Evolutionary conservation across 2,113 vertebrate genomes (phyloP).

Genomic region (Salvelinus alpinus): DNA sequence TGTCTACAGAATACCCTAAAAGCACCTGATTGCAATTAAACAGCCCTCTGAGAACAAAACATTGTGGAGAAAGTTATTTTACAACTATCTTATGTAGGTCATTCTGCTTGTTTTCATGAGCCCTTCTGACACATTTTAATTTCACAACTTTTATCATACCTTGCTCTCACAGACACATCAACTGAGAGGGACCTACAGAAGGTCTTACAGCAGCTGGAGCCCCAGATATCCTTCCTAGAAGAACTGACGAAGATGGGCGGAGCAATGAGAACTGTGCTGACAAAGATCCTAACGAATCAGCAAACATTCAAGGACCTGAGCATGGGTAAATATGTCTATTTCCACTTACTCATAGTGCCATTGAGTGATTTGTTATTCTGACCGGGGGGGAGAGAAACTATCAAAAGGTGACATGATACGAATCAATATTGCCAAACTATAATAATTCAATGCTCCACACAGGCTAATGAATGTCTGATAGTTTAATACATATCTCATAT

Average conservation of each 20-base stretch:
- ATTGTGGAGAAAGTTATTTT: not conserved
- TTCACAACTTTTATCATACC: conserved; percentile 39
- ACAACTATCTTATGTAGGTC: not conserved
- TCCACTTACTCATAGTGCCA: too few species aligned
- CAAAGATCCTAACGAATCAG: conserved; percentile 95
- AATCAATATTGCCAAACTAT: too few species aligned
- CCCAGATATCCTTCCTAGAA: conserved; percentile 96
- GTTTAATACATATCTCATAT: not conserved
- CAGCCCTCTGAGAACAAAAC: not conserved
- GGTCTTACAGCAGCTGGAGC: conserved; percentile 92
- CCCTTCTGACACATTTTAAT: not conserved
- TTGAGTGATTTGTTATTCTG: too few species aligned
- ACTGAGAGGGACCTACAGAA: conserved; percentile 93
- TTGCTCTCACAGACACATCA: conserved; percentile 76
- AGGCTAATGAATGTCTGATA: too few species aligned
- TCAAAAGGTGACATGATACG: too few species aligned
- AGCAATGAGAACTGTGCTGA: conserved; percentile 96
- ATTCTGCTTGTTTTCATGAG: not conserved
- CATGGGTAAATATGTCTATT: conserved; percentile 79
- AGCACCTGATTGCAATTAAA: not conserved
- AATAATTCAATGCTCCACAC: not conserved
- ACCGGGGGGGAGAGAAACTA: too few species aligned
- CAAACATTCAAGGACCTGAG: conserved; percentile 95
- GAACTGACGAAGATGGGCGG: conserved; percentile 99
- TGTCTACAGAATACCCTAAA: not conserved